Evolutionary conservation across 2,113 vertebrate species (phyloP), one percentile per base, ranked within the genome.

Genomic region (Rhinopomastus cyanomelas): DNA sequence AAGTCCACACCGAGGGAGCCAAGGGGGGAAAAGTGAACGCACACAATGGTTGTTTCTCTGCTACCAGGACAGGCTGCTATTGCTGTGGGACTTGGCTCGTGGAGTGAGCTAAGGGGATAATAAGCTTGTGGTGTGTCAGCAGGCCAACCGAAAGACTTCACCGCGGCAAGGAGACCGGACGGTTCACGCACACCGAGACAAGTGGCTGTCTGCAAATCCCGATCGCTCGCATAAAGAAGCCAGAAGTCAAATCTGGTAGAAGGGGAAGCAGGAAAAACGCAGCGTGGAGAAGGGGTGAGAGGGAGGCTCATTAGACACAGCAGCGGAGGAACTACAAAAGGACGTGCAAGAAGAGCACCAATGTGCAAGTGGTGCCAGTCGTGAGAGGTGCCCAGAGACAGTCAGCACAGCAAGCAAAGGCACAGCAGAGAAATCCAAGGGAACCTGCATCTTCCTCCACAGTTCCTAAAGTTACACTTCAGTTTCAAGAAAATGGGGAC

Each of bases 131-230:
- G 95, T 66, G 89, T 90, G 90, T 89, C 94, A 93, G 92, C 96
- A 97, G 85, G 84, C n/a, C 22, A 32, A 78, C 72, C 32, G 55
- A 91, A 66, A 85, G 91, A 71, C 57, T 6, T 8, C 20, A 64
- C 76, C 69, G 82, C 94, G 78, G 78, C 12, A 3, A 81, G 91
- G 60, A 62, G 76, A 37, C 88, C 39, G 26, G 39, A 37, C 85
- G 81, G 92, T 83, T 97, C 91, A 39, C 69, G 76, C 67, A 71
- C 80, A 93, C 90, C 81, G 91, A 93, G 94, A 94, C 90, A 95
- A 96, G 94, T 67, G 93, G 91, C 73, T 96, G 92, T 95, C 89
- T 94, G 92, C 87, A 85, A 93, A 86, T 85, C 39, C 37, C 55
- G 30, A 73, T 92, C 89, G 48, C 91, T 94, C 81, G 22, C 29